phyloP scores from a whole-genome alignment of 2,797 vertebrate species.

The Poecilia picta region DNA sequence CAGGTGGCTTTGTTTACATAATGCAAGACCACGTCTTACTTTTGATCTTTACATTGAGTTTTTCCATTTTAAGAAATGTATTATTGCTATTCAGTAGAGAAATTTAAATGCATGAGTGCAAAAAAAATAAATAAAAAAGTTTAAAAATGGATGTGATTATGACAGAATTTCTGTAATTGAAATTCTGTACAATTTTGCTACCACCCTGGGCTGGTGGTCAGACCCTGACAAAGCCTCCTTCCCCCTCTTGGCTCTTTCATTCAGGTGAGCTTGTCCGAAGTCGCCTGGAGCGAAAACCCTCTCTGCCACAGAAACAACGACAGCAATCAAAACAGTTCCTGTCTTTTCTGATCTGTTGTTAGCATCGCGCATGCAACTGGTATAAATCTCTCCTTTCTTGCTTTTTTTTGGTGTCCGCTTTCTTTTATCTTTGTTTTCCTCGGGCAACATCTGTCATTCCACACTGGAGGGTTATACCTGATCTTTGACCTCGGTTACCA shows the following conservation, averaged over 20 bases:
- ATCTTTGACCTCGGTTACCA: conserved; percentile 76
- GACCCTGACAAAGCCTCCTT: conserved; percentile 3
- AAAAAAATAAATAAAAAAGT: not conserved
- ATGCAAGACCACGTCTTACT: not conserved
- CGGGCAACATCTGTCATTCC: conserved; percentile 73
- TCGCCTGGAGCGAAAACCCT: conserved; percentile 39
- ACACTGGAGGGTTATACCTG: conserved; percentile 70
- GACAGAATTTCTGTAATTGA: not conserved
- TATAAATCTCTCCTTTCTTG: conserved; percentile 39
- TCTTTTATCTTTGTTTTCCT: conserved; percentile 68
- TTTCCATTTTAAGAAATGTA: not conserved
- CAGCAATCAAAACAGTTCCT: conserved; percentile 47
- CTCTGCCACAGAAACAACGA: conserved; percentile 39
- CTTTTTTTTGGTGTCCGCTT: conserved; percentile 1
- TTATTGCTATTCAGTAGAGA: not conserved
- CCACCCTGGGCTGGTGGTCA: not conserved
- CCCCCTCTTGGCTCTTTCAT: conserved; percentile 13
- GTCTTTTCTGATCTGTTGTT: conserved; percentile 59
- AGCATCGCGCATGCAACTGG: conserved; percentile 39
- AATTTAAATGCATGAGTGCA: not conserved
- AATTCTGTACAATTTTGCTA: conserved; percentile 1
- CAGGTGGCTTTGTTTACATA: not conserved
- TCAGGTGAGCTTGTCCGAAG: conserved; percentile 52
- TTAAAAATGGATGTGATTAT: not conserved
- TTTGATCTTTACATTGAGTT: not conserved